Percentiles rank a stretch among this genome's conserved stretches.
Conservation (phyloP, 2,797 vertebrate genomes). For the Sternarchorhynchus goeldii region DNA sequence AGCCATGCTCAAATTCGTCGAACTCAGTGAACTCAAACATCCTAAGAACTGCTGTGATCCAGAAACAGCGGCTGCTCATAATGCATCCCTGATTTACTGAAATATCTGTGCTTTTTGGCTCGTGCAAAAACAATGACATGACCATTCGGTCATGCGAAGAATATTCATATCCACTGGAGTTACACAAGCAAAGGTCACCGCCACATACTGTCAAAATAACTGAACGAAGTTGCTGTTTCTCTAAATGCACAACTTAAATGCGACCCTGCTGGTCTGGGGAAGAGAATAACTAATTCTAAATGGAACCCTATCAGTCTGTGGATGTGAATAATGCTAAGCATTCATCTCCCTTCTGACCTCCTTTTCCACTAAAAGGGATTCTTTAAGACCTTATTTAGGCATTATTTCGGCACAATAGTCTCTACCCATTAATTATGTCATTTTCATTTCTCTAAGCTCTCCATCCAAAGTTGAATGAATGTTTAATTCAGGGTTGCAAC, state of each 20-base stretch:
- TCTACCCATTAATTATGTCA: background rate
- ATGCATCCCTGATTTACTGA: constrained; percentile 20
- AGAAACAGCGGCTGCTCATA: constrained; percentile 27
- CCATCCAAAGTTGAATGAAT: no score
- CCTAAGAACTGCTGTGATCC: constrained; percentile 30
- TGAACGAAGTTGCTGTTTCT: no score
- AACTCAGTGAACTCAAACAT: constrained; percentile 61
- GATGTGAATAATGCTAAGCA: no score
- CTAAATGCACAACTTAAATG: no score
- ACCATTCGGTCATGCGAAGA: background rate
- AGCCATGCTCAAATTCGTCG: constrained; percentile 38
- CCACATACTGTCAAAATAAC: no score
- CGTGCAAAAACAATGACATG: constrained; percentile 3
- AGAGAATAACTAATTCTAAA: no score
- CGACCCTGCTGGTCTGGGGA: no score
- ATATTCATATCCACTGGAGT: background rate
- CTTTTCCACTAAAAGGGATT: background rate
- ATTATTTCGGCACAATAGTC: background rate
- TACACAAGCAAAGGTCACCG: background rate
- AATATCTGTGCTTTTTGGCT: constrained; percentile 14
- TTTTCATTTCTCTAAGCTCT: background rate
- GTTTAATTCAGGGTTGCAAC: background rate
- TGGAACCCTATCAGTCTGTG: no score
- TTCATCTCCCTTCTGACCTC: background rate
- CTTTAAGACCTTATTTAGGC: background rate